Base-by-base conservation (phyloP, 2,113 vertebrate genomes). In the Indicator maculatus region DNA sequence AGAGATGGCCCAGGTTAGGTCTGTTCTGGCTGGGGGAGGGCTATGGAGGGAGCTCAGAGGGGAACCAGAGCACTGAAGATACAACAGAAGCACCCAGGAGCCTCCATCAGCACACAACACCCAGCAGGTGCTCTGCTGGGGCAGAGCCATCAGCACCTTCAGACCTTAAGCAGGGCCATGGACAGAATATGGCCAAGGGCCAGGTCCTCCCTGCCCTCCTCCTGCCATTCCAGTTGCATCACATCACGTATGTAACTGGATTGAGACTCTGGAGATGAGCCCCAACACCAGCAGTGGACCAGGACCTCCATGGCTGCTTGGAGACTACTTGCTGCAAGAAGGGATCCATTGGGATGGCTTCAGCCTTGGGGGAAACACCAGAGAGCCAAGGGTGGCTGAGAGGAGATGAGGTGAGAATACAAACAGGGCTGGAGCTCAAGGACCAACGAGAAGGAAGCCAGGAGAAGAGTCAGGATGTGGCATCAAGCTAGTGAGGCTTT, bases 91-190 rank as follows among this genome's bases (percentile, higher is more conserved):
- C 45, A 27, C 33, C 30, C n/a, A 26, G 26, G 36, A 21, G 15
- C 60, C 74, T 15, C 26, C 75, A 47, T 0, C 73, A 39, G 39
- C 18, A 14, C 16, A 1, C 13, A 4, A 5, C 0, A 2, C 18
- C 2, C 0, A 1, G 1, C 45, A 55, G 20, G 56, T 12, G 21
- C 24, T 24, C 23, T 5, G 6, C 27, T 2, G 75, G 31, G 39
- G 9, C 69, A 70, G 67, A 41, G 63, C 41, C 63, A 6, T 10
- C 0, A 1, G 24, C 38, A 67, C 13, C 38, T 33, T 33, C 44
- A 2, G 0, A 4, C 27, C 72, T n/a, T 1, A 2, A n/a, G 65
- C 45, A 59, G 66, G 36, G 75, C 39, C 56, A 4, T 0, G 12
- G 81, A 17, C 67, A 61, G 73, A 20, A 20, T 16, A 12, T 0